These are phyloP conservation scores for Alethe castanea DNA, from an alignment of 2,113 vertebrate genomes.

Conservation along the genomic window DNA sequence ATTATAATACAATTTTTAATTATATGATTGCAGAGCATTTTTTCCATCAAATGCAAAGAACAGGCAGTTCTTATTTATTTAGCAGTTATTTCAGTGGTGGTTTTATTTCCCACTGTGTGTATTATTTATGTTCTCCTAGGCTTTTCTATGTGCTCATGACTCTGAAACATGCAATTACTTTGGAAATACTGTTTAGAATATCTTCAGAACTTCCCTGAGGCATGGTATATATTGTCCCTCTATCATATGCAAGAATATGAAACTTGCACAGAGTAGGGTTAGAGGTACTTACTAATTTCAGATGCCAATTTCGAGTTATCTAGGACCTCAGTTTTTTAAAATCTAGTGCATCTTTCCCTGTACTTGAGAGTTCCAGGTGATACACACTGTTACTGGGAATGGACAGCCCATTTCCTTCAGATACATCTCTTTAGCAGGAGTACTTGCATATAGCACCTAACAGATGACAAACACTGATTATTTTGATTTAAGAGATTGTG, in stretches of 20 bases:
- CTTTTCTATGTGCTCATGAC: neutral
- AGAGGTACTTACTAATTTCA: neutral
- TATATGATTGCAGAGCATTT: neutral
- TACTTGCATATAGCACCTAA: neutral
- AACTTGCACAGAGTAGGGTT: neutral
- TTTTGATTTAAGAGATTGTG: neutral
- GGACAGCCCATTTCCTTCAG: neutral
- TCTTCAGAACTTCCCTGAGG: neutral
- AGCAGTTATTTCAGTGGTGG: neutral
- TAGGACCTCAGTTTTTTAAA: neutral
- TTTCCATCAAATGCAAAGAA: neutral
- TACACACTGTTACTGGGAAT: neutral
- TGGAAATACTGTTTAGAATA: neutral
- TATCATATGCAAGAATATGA: neutral
- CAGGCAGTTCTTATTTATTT: neutral
- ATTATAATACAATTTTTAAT: neutral
- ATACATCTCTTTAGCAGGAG: neutral
- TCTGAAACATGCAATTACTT: neutral
- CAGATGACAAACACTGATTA: neutral
- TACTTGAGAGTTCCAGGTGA: neutral
- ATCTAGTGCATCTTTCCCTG: neutral
- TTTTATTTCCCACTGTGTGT: constrained; percentile 6
- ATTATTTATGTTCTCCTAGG: neutral
- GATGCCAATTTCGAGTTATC: neutral
- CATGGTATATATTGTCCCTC: neutral